These are phyloP conservation scores for Vireo griseus DNA, from an alignment of 2,797 vertebrate species.

Conservation along the genomic window DNA sequence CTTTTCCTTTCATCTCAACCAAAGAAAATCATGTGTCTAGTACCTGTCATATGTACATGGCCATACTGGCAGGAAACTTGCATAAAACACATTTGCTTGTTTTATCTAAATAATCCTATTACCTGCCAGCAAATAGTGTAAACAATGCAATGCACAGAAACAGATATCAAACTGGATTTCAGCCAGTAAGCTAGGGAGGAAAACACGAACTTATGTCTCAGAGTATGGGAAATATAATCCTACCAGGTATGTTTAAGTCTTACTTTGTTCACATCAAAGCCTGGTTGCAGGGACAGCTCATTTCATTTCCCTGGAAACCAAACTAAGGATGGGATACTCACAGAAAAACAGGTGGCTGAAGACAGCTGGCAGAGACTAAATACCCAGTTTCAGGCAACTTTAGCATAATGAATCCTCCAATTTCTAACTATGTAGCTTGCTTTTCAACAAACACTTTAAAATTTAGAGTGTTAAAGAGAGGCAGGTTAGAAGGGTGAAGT, in stretches of 20 bases:
- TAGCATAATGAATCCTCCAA: background rate
- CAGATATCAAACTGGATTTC: background rate
- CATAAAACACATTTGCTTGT: background rate
- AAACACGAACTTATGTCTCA: background rate
- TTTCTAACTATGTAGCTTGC: background rate
- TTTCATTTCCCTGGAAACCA: background rate
- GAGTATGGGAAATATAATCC: background rate
- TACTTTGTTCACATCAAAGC: background rate
- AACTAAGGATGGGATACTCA: background rate
- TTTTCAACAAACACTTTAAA: background rate
- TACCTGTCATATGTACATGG: background rate
- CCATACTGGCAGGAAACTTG: background rate
- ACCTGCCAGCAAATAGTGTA: background rate
- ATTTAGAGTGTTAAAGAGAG: background rate
- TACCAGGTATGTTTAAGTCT: background rate
- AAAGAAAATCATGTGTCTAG: background rate
- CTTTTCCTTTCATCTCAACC: conserved; percentile 1
- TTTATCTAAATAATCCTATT: conserved; percentile 11
- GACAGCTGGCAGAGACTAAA: background rate
- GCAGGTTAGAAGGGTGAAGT: background rate
- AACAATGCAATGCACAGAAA: background rate
- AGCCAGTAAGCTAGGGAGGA: background rate
- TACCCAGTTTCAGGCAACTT: background rate
- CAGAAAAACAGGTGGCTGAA: background rate
- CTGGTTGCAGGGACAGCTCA: background rate